phyloP scores from a whole-genome alignment of 2,113 vertebrate species.

The Falco punctatus region DNA sequence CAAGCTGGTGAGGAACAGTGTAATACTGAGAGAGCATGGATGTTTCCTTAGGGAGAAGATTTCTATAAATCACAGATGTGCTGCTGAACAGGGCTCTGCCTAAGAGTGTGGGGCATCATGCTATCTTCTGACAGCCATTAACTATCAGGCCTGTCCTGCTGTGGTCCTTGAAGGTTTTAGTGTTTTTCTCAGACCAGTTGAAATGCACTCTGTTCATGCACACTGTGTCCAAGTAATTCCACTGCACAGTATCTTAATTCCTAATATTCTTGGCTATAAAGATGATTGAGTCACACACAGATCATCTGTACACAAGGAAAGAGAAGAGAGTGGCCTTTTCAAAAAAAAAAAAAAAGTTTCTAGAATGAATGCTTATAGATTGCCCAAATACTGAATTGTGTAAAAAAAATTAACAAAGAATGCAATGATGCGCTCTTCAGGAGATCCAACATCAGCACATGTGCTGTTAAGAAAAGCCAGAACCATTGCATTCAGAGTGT shows the following conservation, averaged over 20 bases:
- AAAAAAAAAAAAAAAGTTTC: background rate
- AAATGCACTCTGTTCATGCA: background rate
- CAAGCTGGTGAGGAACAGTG: background rate
- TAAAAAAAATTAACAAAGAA: background rate
- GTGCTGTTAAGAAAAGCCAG: background rate
- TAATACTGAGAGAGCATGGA: background rate
- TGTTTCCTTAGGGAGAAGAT: background rate
- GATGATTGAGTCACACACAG: background rate
- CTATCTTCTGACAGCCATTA: background rate
- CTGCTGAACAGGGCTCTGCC: background rate
- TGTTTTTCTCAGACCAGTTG: background rate
- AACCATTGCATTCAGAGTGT: background rate
- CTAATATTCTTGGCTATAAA: background rate
- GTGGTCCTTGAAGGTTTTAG: background rate
- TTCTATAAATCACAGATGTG: background rate
- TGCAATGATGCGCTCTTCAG: background rate
- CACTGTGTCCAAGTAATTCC: background rate
- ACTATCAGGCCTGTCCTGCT: background rate
- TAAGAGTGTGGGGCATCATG: background rate
- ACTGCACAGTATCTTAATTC: background rate
- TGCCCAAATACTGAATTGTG: background rate
- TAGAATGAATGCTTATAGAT: background rate
- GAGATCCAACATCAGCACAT: background rate
- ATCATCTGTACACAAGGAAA: background rate
- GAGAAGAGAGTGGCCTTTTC: background rate